Conservation (phyloP, 2,888 invertebrate genomes). For the Limenitis camilla region DNA sequence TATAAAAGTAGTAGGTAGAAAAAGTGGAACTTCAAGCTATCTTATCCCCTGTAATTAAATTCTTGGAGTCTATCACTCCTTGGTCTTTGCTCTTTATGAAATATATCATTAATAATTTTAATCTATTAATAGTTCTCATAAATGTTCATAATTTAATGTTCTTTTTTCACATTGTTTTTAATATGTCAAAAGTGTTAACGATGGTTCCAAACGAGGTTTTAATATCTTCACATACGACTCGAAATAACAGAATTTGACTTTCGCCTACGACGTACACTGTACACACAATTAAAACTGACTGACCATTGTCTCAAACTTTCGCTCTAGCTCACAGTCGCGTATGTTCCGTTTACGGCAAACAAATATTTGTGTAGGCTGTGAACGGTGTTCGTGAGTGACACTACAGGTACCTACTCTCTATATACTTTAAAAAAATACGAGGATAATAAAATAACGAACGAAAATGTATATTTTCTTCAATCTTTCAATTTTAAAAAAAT, state of each 20-base stretch:
- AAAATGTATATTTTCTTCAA: too few species aligned
- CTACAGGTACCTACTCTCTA: too few species aligned
- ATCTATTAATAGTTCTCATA: too few species aligned
- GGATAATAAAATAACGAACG: too few species aligned
- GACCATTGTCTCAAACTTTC: conserved; percentile 58
- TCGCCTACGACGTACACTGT: conserved; percentile 35
- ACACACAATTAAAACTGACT: conserved; percentile 36
- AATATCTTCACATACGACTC: background rate
- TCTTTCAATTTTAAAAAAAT: too few species aligned
- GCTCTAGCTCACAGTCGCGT: conserved; percentile 31
- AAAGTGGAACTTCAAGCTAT: conserved; percentile 7
- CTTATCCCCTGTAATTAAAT: background rate
- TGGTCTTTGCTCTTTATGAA: too few species aligned
- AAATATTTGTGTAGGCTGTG: conserved; percentile 11
- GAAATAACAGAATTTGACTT: conserved; percentile 32
- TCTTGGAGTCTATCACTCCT: background rate
- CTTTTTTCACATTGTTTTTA: background rate
- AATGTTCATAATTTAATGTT: too few species aligned
- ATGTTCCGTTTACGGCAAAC: conserved; percentile 32
- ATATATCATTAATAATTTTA: too few species aligned
- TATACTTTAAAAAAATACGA: too few species aligned
- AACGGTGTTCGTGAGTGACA: background rate
- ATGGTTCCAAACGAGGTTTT: background rate
- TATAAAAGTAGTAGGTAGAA: background rate
- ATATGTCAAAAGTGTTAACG: background rate